These are phyloP conservation scores for Montipora cactus DNA, from an alignment of 64 coral and sea anemone species.

Conservation along the genomic window DNA sequence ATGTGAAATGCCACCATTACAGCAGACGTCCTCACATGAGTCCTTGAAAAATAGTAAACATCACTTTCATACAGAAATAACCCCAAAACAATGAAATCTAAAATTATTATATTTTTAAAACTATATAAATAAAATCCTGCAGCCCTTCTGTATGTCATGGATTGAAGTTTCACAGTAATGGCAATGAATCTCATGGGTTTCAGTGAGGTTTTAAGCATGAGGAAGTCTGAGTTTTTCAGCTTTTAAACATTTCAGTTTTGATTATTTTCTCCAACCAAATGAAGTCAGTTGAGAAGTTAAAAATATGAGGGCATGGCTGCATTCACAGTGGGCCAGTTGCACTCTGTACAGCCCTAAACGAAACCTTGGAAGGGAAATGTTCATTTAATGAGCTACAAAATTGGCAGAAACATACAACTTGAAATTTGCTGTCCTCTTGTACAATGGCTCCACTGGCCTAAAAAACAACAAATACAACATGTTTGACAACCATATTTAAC, in stretches of 20 bases:
- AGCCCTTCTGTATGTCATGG: too few species aligned
- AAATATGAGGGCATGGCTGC: neutral
- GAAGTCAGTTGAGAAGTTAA: neutral
- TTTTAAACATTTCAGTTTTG: neutral
- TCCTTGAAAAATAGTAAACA: too few species aligned
- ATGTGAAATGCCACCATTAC: too few species aligned
- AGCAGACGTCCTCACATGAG: too few species aligned
- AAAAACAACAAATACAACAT: slow-evolving; percentile 1
- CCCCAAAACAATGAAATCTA: neutral
- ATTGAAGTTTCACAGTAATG: too few species aligned
- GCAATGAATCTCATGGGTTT: neutral
- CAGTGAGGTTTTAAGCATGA: neutral
- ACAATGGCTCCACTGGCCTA: slow-evolving; percentile 70
- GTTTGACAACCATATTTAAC: neutral
- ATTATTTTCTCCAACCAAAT: neutral
- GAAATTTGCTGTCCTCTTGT: slow-evolving; percentile 74
- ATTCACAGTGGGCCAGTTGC: neutral
- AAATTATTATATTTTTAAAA: too few species aligned
- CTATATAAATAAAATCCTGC: too few species aligned
- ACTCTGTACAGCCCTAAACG: neutral
- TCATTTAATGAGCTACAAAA: too few species aligned
- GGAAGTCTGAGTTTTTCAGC: neutral
- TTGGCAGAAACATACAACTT: slow-evolving; percentile 73
- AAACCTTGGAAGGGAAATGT: too few species aligned
- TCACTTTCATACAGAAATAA: neutral